Conservation (phyloP, 1,140 invertebrate species). For the Drosophila funebris region DNA sequence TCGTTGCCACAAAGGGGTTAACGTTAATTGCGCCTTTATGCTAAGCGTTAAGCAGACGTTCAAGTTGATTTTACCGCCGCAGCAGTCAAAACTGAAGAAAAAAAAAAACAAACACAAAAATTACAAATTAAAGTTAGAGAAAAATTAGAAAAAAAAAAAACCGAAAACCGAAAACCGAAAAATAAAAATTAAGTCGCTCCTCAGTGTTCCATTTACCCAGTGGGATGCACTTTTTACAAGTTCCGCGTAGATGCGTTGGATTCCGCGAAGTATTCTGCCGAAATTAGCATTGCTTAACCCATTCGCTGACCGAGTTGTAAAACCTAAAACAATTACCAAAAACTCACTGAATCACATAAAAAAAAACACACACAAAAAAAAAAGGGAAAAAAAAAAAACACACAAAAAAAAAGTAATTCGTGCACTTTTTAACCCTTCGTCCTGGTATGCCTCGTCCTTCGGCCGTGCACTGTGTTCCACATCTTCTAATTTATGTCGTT, state of each 20-base stretch:
- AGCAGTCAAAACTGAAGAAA: conserved; percentile 36
- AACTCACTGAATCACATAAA: conserved; percentile 9
- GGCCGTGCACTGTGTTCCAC: conserved; percentile 47
- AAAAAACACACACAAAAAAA: conserved; percentile 24
- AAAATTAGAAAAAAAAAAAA: not conserved
- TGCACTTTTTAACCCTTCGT: conserved; percentile 71
- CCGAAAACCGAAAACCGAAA: not conserved
- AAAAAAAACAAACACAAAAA: conserved; percentile 7
- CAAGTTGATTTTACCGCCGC: conserved; percentile 45
- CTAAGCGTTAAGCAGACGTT: conserved; percentile 63
- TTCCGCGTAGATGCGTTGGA: conserved; percentile 44
- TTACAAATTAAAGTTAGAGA: too few relatives aligned
- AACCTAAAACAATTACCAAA: conserved; percentile 20
- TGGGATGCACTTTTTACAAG: conserved; percentile 48
- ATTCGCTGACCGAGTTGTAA: conserved; percentile 37
- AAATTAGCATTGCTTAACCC: conserved; percentile 46
- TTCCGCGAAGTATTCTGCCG: conserved; percentile 13
- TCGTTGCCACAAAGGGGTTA: conserved; percentile 71
- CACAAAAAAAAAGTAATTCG: conserved; percentile 54
- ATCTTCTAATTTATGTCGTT: conserved; percentile 72
- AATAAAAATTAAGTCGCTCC: conserved; percentile 11
- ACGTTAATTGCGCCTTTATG: conserved; percentile 78
- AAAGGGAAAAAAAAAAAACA: conserved; percentile 21
- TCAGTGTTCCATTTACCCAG: conserved; percentile 7
- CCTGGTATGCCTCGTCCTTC: conserved; percentile 35